Percentiles rank a stretch among this genome's conserved stretches.
These are phyloP conservation scores for Drosophila virilis DNA, from an alignment of 1,140 invertebrate genomes.

Conservation along the genomic window DNA sequence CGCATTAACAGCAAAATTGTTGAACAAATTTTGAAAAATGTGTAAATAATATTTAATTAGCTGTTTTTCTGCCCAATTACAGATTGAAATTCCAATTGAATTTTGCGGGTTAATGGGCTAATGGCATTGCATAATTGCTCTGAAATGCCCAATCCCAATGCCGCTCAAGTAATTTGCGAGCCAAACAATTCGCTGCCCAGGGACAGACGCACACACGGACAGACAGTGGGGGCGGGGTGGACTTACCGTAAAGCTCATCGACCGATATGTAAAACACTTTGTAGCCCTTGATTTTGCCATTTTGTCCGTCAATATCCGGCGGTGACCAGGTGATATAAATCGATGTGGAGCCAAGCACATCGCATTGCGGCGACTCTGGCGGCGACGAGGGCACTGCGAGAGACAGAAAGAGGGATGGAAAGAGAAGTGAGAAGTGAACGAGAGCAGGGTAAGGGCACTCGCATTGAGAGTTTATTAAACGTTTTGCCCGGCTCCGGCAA, in stretches of 20 bases:
- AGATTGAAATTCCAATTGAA: background rate
- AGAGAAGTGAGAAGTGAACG: background rate
- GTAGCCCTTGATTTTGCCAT: slow-evolving; percentile 95
- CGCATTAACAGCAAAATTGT: too few species aligned
- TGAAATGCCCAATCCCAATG: slow-evolving; percentile 45
- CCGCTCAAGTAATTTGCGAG: slow-evolving; percentile 59
- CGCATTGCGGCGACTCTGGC: slow-evolving; percentile 91
- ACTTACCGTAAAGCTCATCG: slow-evolving; percentile 89
- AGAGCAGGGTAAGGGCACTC: background rate
- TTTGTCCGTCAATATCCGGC: slow-evolving; percentile 91
- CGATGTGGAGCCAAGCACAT: slow-evolving; percentile 91
- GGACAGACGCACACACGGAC: background rate
- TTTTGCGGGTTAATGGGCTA: slow-evolving; percentile 56
- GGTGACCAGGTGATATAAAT: slow-evolving; percentile 94
- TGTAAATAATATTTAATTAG: background rate
- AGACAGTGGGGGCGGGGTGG: background rate
- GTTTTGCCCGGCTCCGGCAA: slow-evolving; percentile 30
- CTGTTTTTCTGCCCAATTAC: background rate
- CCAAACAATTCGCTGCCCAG: slow-evolving; percentile 44
- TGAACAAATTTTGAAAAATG: too few species aligned
- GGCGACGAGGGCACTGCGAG: slow-evolving; percentile 90
- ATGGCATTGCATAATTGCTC: slow-evolving; percentile 64
- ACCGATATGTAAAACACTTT: slow-evolving; percentile 91
- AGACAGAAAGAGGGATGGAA: background rate
- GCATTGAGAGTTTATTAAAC: slow-evolving; percentile 59